Evolutionary conservation across 2,113 vertebrate species (phyloP).

Genomic region (Carassius gibelio): DNA sequence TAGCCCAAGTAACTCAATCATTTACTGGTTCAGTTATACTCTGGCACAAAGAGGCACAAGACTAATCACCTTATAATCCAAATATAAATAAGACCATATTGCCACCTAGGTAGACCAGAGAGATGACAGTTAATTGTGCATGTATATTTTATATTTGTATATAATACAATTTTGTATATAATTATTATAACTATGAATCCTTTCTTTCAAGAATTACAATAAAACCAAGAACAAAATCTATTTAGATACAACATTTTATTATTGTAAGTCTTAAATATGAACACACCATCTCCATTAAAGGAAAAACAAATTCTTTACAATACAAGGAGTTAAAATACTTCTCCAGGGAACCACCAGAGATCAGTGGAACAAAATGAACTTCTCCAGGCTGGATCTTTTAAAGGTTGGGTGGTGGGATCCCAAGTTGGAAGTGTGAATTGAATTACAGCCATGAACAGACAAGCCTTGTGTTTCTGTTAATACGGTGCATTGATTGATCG

Average conservation of each 20-base stretch:
- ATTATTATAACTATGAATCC: too few species aligned
- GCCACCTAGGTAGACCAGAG: background rate
- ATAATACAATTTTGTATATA: too few species aligned
- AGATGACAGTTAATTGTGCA: too few species aligned
- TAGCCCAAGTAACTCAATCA: too few species aligned
- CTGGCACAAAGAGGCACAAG: background rate
- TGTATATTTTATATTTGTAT: too few species aligned
- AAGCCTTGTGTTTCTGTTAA: constrained; percentile 50
- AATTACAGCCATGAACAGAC: constrained; percentile 48
- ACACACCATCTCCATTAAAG: constrained; percentile 77
- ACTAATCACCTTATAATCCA: background rate
- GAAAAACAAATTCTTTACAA: constrained; percentile 77
- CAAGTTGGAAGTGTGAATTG: constrained; percentile 22
- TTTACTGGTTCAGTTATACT: background rate
- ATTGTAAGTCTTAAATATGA: constrained; percentile 81
- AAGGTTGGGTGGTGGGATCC: background rate
- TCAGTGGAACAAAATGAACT: background rate
- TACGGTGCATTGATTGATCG: constrained; percentile 9
- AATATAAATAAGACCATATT: background rate
- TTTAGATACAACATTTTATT: constrained; percentile 79
- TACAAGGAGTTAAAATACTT: constrained; percentile 65
- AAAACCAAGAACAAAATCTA: constrained; percentile 17
- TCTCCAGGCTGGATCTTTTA: constrained; percentile 14
- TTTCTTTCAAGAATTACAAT: constrained; percentile 10
- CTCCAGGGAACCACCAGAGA: constrained; percentile 29